These are phyloP conservation scores for Drosophila albomicans DNA, from an alignment of 1,140 invertebrate genomes.

Conservation along the genomic window DNA sequence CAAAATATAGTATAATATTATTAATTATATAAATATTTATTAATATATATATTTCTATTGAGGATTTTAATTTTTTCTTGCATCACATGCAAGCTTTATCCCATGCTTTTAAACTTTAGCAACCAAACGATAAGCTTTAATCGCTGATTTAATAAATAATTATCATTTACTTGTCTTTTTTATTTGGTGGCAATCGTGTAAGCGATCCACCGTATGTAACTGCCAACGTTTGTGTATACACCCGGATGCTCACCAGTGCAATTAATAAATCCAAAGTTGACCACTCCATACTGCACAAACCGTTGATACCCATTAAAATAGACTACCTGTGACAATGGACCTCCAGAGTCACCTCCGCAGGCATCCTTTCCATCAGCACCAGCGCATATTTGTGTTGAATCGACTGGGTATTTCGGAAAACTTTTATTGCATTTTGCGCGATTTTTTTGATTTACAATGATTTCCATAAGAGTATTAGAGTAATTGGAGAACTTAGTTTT, in stretches of 20 bases:
- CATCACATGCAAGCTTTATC: too few species aligned
- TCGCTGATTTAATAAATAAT: too few species aligned
- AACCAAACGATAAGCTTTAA: too few species aligned
- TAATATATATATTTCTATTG: too few species aligned
- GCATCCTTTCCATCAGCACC: slow-evolving; percentile 7
- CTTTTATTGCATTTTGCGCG: not conserved
- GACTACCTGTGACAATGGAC: not conserved
- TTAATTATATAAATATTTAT: too few species aligned
- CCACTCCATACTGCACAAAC: slow-evolving; percentile 22
- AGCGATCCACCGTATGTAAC: slow-evolving; percentile 28
- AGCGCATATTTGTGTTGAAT: slow-evolving; percentile 10
- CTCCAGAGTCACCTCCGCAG: slow-evolving; percentile 33
- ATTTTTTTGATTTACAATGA: not conserved
- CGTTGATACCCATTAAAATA: not conserved
- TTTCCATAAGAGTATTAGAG: slow-evolving; percentile 10
- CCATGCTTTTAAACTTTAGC: too few species aligned
- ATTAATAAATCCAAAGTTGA: not conserved
- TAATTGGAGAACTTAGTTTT: not conserved
- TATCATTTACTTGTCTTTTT: not conserved
- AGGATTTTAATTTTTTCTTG: too few species aligned
- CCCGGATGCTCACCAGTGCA: not conserved
- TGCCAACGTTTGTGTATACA: slow-evolving; percentile 35
- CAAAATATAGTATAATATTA: too few species aligned
- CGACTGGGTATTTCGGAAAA: not conserved
- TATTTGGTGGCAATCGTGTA: slow-evolving; percentile 15